Evolutionary conservation across 2,888 invertebrate genomes (phyloP).

Genomic region (Ochropleura leucogaster): DNA sequence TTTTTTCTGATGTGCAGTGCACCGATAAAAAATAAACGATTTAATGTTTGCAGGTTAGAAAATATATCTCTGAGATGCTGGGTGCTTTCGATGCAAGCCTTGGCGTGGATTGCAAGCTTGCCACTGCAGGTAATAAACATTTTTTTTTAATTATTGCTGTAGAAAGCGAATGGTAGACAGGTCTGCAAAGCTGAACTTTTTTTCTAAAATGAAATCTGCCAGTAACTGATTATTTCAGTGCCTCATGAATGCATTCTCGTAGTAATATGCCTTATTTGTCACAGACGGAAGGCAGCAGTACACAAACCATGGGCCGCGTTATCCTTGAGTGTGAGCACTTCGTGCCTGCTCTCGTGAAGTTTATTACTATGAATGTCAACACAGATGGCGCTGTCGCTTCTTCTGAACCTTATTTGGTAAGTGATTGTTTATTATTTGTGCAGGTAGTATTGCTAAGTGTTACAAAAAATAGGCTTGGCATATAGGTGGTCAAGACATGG

Average conservation of each 20-base stretch:
- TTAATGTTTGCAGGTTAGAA: conserved; percentile 77
- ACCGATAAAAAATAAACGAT: too few species aligned
- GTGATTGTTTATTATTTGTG: conserved; percentile 43
- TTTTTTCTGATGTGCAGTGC: too few species aligned
- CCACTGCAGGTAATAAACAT: conserved; percentile 76
- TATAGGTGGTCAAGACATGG: too few species aligned
- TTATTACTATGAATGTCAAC: conserved; percentile 91
- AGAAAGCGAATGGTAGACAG: too few species aligned
- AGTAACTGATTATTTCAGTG: too few species aligned
- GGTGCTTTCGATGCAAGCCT: conserved; percentile 94
- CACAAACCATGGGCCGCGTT: conserved; percentile 91
- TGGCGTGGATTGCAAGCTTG: conserved; percentile 93
- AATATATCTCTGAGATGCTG: conserved; percentile 92
- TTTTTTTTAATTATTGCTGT: not conserved
- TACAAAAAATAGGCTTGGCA: too few species aligned
- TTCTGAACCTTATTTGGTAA: conserved; percentile 85
- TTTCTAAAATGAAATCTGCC: too few species aligned
- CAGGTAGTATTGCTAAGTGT: too few species aligned
- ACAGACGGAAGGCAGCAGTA: conserved; percentile 84
- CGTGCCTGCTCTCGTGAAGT: conserved; percentile 92
- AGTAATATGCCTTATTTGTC: not conserved
- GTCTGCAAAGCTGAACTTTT: too few species aligned
- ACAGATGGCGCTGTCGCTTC: conserved; percentile 82
- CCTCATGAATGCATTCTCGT: too few species aligned
- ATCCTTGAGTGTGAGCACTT: conserved; percentile 92